Conservation (phyloP, 2,113 vertebrate genomes). For the Tichodroma muraria region DNA sequence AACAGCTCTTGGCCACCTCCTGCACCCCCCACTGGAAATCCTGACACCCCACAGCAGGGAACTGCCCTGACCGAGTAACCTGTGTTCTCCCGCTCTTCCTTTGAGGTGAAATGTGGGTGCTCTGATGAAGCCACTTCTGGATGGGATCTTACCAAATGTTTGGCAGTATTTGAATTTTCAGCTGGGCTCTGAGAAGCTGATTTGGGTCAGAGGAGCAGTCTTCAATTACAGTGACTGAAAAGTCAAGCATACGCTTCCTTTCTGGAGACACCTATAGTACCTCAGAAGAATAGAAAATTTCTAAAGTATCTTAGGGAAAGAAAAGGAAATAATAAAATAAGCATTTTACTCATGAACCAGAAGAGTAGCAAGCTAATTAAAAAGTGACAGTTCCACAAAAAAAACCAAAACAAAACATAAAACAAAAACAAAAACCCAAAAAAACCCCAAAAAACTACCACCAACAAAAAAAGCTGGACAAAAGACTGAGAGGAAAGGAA, state of each 20-base stretch:
- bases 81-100: not conserved
- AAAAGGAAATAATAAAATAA: not conserved
- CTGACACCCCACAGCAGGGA: not conserved
- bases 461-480: not conserved
- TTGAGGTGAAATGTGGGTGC: not conserved
- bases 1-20: not conserved
- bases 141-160: not conserved
- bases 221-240: not conserved
- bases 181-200: not conserved
- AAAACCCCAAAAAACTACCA: too few relatives aligned
- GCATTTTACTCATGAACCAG: not conserved
- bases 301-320: not conserved
- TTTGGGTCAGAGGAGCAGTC: not conserved
- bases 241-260: not conserved
- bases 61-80: not conserved
- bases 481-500: not conserved
- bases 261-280: not conserved
- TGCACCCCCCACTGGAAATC: accelerated
- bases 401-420: too few relatives aligned
- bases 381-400: not conserved
- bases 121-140: not conserved
- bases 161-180: not conserved
- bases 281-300: not conserved
- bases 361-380: not conserved
- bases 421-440: too few relatives aligned